Evolutionary conservation across 2,113 vertebrate genomes (phyloP), one percentile per base, ranked within the genome.

Genomic region (Dromaius novaehollandiae): DNA sequence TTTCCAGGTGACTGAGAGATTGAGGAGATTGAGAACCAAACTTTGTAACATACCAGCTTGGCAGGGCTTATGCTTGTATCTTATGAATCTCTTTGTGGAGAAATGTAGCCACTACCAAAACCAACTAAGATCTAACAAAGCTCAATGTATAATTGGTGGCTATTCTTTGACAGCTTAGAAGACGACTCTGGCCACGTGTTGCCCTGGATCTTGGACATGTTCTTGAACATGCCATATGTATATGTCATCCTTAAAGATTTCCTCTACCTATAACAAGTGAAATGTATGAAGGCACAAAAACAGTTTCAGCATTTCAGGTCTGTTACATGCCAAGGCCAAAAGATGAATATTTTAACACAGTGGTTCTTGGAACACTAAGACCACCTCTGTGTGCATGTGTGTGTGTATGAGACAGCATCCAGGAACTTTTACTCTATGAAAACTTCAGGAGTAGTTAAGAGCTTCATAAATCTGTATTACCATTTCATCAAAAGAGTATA

Each of bases 291-390:
- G 25, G 19, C 8, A 40, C 48, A 79, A 53, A 75, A 66, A 6
- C 13, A 61, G n/a, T 65, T 42, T 84, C 38, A 60, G 50, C 0
- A 0, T 5, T 78, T 38, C 38, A 38, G 55, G 17, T 40, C 46
- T 90, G 51, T 38, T 38, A 64, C 17, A 75, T 90, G 34, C 32
- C 28, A 44, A 2, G 13, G 51, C 38, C 19, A 71, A 42, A 78
- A 78, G 38, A 66, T 5, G 42, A 75, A 48, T 14, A 25, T 0
- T 2, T 48, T 42, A 60, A 44, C 21, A 22, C 20, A 69, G 5
- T 32, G n/a, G 18, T 60, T 86, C 65, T 26, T 71, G 46, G 32
- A 76, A 73, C 28, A 44, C 0, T 13, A 75, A 82, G 38, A 68
- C 10, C 3, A 95, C n/a, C 9, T 61, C 26, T 61, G 87, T 81